Percentiles rank a stretch among this genome's conserved stretches.
These are phyloP conservation scores for Gyps fulvus DNA, from an alignment of 2,113 vertebrate genomes.

Conservation along the genomic window DNA sequence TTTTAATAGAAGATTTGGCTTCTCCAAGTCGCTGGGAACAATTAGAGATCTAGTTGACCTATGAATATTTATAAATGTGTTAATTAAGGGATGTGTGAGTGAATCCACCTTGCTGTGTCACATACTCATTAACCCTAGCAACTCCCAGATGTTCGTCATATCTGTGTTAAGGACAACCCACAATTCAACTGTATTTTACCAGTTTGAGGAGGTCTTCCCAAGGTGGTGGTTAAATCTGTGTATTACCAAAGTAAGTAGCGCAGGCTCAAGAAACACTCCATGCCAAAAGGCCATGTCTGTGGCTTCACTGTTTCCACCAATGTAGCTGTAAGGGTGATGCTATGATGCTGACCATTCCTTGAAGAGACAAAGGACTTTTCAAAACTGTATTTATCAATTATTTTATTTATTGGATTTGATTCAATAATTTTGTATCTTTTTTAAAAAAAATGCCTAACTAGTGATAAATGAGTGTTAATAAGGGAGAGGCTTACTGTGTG, in stretches of 20 bases:
- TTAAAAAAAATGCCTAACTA: background rate
- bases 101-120: constrained; percentile 4
- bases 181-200: background rate
- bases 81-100: constrained; percentile 47
- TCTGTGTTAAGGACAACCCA: background rate
- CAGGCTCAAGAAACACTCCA: background rate
- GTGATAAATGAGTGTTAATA: background rate
- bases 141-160: background rate
- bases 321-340: background rate
- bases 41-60: constrained; percentile 43
- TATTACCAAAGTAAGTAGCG: background rate
- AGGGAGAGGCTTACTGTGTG: background rate
- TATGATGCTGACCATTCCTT: background rate
- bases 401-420: background rate
- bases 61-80: constrained; percentile 60
- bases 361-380: background rate
- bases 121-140: constrained; percentile 6
- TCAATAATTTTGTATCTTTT: background rate
- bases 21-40: constrained; percentile 18
- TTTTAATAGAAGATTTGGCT: background rate
- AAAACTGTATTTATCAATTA: background rate
- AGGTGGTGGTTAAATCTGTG: background rate
- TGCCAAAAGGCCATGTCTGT: rapidly evolving
- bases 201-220: background rate
- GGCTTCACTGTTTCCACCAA: background rate